Percentiles rank a stretch among this genome's conserved stretches.
phyloP scores from a whole-genome alignment of 1,140 invertebrate species.

The Cepaea nemoralis region DNA sequence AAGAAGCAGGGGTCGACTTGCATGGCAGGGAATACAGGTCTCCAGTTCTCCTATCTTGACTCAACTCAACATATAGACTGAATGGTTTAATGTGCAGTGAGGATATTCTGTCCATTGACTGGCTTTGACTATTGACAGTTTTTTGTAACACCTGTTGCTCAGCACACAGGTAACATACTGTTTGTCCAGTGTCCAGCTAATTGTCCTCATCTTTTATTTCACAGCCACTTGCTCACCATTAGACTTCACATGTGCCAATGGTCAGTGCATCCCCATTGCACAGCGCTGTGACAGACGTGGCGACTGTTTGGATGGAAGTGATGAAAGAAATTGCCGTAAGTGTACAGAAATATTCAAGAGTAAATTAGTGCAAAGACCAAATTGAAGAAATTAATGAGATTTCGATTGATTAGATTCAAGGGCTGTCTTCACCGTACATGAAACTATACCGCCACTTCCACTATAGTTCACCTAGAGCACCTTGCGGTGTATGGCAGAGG shows the following conservation, averaged over 20 bases:
- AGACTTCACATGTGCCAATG: slow-evolving; percentile 91
- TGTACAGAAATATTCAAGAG: slow-evolving; percentile 9
- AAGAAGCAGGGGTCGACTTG: too few species aligned
- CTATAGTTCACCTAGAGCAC: too few species aligned
- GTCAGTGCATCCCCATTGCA: slow-evolving; percentile 83
- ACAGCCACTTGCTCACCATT: slow-evolving; percentile 77
- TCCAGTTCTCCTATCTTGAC: too few species aligned
- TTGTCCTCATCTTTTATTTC: not conserved
- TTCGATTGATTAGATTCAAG: too few species aligned
- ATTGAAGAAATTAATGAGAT: too few species aligned
- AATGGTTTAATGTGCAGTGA: too few species aligned
- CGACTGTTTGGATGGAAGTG: slow-evolving; percentile 89
- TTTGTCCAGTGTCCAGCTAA: slow-evolving; percentile 2
- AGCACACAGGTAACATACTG: not conserved
- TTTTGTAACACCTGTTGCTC: not conserved
- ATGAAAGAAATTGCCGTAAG: slow-evolving; percentile 77
- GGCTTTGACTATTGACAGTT: not conserved
- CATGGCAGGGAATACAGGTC: too few species aligned
- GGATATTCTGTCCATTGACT: not conserved
- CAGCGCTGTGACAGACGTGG: slow-evolving; percentile 85
- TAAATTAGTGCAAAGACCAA: not conserved
- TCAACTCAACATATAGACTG: too few species aligned
- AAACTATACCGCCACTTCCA: too few species aligned
- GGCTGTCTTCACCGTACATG: not conserved
- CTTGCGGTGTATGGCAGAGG: too few species aligned